Evolutionary conservation across 2,113 vertebrate species (phyloP), one percentile per base, ranked within the genome.

Genomic region (Brachyistius frenatus): DNA sequence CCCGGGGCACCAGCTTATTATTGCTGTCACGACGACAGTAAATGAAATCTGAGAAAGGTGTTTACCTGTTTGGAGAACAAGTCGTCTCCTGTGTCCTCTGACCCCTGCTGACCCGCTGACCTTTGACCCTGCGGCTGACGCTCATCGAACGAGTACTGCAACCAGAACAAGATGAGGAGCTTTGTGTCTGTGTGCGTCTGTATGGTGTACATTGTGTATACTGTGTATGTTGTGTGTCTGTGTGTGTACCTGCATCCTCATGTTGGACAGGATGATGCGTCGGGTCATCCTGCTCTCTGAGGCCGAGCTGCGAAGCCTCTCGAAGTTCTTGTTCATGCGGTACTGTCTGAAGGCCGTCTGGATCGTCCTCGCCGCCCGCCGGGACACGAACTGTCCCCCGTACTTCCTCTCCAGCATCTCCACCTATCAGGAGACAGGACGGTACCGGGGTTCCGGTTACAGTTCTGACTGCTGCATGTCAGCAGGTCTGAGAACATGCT

Each of bases 401-500:
- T 98, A 97, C 86, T 97, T 97, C 89, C 97, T 95, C 94, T 98
- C 97, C 90, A 98, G 92, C 96, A 98, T 97, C 94, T 98, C 97
- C 95, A 98, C 97, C 97, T 98, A 9, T 49, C 68, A 73, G 52
- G 5, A 23, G 23, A 23, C 23, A 23, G 23, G 23, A 23, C 23
- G 23, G 23, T 23, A 23, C 23, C 23, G 23, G 23, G 23, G 23
- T 23, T 23, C 23, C 23, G 23, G 23, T 23, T 23, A 23, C 23
- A 23, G 23, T 23, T 23, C 23, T 23, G 23, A 23, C 23, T 23
- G 23, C 23, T 23, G 23, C 23, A 23, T 23, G 23, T 23, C 23
- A 23, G 23, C 23, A 23, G 23, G 23, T 23, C 23, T 41, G 39
- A 41, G 39, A 7, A 41, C 39, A 11, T 44, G 9, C 41, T 13